Conservation (phyloP, 2,888 invertebrate species). For the Zhuqinia jingwanae region DNA sequence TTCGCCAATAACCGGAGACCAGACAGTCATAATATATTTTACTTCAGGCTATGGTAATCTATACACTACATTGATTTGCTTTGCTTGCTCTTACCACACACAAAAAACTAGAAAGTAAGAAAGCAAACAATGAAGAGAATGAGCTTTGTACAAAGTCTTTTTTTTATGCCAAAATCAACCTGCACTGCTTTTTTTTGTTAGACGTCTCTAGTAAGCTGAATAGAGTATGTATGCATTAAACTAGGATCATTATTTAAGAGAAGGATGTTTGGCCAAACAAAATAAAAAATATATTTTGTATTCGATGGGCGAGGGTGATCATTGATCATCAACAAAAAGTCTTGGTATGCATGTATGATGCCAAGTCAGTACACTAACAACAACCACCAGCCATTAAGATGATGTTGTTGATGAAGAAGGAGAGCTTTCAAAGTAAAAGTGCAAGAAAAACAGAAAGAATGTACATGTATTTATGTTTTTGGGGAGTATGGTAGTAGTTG, state of each 20-base stretch:
- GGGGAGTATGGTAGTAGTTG: too few species aligned
- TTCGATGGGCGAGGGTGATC: too few species aligned
- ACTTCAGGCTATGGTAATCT: conserved; percentile 26
- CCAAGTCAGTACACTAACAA: not conserved
- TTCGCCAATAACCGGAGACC: too few species aligned
- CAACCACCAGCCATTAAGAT: not conserved
- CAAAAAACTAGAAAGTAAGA: not conserved
- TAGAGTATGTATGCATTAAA: conserved; percentile 12
- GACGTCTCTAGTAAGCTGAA: not conserved
- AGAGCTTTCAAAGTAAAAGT: not conserved
- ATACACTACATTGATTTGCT: not conserved
- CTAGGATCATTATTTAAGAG: conserved; percentile 7
- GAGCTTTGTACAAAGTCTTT: conserved; percentile 40
- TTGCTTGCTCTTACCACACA: too few species aligned
- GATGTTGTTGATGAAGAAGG: not conserved
- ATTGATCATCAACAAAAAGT: not conserved
- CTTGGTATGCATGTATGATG: not conserved
- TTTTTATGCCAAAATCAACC: not conserved
- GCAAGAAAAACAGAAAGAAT: not conserved
- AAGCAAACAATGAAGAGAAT: conserved; percentile 23
- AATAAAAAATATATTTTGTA: not conserved
- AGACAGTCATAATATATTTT: conserved; percentile 48
- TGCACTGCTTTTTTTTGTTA: too few species aligned
- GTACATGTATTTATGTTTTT: too few species aligned
- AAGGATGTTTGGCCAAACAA: conserved; percentile 5